These are phyloP conservation scores for Myotis lucifugus DNA, from an alignment of 2,113 vertebrate genomes.

Conservation along the genomic window DNA sequence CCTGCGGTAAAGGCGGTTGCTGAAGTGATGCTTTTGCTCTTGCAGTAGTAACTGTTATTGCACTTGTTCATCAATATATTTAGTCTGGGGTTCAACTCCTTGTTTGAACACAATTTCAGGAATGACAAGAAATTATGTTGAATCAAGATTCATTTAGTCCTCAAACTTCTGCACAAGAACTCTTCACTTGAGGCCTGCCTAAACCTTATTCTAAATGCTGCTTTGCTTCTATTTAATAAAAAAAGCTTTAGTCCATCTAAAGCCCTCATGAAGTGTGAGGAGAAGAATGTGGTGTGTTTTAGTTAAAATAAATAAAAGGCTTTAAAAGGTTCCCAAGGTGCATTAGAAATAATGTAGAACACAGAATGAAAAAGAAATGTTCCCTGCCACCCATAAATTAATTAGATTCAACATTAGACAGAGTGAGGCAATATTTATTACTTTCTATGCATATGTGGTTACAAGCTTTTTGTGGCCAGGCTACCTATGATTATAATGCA, in stretches of 20 bases:
- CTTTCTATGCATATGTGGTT: neutral
- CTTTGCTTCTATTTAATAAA: neutral
- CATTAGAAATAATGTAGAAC: neutral
- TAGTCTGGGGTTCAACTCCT: neutral
- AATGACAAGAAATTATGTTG: neutral
- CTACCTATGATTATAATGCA: neutral
- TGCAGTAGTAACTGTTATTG: neutral
- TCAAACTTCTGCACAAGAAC: neutral
- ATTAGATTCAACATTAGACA: neutral
- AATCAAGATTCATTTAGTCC: neutral
- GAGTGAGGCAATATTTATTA: neutral
- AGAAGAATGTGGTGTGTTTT: neutral
- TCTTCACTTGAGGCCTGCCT: neutral
- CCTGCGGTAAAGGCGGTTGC: neutral
- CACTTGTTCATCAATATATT: neutral
- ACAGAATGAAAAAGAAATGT: neutral
- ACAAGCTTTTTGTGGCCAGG: neutral
- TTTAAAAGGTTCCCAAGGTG: neutral
- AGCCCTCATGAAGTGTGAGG: neutral
- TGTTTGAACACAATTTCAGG: neutral
- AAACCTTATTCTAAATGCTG: neutral
- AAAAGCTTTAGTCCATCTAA: neutral
- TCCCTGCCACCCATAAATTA: neutral
- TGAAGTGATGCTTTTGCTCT: neutral
- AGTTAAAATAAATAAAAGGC: neutral